phyloP scores from a whole-genome alignment of 1,140 invertebrate genomes.

The Drosophila pallidifrons region DNA sequence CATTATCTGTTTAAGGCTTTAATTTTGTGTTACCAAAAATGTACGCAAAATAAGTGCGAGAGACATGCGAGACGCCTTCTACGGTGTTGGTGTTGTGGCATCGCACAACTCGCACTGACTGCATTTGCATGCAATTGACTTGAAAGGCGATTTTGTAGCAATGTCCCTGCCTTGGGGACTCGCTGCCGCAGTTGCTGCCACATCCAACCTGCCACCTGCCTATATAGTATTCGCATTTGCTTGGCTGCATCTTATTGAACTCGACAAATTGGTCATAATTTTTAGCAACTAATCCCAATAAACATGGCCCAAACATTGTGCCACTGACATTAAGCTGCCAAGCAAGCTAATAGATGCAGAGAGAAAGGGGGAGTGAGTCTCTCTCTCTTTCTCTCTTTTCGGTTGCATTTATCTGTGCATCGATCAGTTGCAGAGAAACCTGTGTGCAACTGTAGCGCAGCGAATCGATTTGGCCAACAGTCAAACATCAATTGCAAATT shows the following conservation, averaged over 20 bases:
- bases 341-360: conserved; percentile 9
- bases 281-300: conserved; percentile 82
- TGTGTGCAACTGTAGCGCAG: conserved; percentile 51
- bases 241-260: conserved; percentile 69
- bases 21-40: conserved; percentile 80
- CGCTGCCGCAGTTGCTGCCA: conserved; percentile 6
- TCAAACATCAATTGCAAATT: conserved; percentile 73
- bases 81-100: conserved; percentile 45
- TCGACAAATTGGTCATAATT: conserved; percentile 84
- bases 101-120: conserved; percentile 15
- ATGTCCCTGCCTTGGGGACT: conserved; percentile 10
- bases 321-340: conserved; percentile 78
- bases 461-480: conserved; percentile 65
- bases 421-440: conserved; percentile 57
- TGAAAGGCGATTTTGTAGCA: conserved; percentile 51
- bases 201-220: neutral
- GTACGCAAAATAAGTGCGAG: conserved; percentile 78
- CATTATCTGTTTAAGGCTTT: conserved; percentile 83
- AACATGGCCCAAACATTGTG: conserved; percentile 83
- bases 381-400: neutral
- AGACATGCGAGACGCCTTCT: conserved; percentile 60
- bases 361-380: conserved; percentile 1
- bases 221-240: neutral
- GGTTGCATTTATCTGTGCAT: conserved; percentile 80
- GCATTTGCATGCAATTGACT: conserved; percentile 80